phyloP scores from a whole-genome alignment of 2,797 vertebrate species.

The Notamacropus eugenii region DNA sequence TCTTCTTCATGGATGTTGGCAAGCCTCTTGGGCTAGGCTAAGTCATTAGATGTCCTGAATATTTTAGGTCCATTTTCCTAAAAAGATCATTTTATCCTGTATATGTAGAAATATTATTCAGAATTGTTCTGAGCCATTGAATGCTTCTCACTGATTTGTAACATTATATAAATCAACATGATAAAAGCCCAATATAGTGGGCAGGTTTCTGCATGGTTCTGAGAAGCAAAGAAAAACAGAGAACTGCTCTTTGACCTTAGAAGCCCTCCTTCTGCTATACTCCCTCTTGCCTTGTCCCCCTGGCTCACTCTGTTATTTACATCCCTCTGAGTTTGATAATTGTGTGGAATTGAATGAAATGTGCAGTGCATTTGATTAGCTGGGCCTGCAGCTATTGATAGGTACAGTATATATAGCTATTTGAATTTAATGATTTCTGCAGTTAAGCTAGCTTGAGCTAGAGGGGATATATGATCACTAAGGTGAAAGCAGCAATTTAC shows the following conservation, averaged over 20 bases:
- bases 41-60: background rate
- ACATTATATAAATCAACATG: rapidly evolving
- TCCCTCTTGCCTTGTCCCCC: background rate
- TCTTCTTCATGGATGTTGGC: background rate
- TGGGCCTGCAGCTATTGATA: background rate
- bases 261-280: rapidly evolving
- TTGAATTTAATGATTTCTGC: conserved; percentile 47
- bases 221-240: background rate
- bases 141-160: background rate
- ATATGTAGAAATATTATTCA: background rate
- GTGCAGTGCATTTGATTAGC: conserved; percentile 25
- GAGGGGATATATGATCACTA: background rate
- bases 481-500: background rate
- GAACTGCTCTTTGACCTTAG: background rate
- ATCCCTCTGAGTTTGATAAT: conserved; percentile 28
- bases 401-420: background rate
- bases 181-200: too few species aligned
- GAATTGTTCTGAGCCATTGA: background rate
- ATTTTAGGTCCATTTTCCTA: background rate
- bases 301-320: conserved; percentile 30
- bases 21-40: background rate
- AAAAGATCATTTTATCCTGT: background rate
- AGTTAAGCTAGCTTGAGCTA: background rate
- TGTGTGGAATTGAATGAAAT: conserved; percentile 35
- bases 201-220: background rate